Conservation (phyloP, 2,797 vertebrate species). For the Phataginus tetradactyla region DNA sequence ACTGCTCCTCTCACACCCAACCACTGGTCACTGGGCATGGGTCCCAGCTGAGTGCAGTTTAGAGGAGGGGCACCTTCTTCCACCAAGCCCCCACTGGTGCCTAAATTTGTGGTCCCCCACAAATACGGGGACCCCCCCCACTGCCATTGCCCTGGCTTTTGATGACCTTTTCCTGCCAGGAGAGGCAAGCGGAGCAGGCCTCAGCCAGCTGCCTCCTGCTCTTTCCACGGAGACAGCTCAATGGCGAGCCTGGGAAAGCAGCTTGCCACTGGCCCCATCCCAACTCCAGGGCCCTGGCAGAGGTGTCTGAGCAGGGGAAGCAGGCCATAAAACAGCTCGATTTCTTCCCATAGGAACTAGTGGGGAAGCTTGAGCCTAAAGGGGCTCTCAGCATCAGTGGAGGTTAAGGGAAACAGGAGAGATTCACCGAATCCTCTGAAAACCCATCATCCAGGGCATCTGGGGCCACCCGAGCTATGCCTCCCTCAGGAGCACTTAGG, state of each 20-base stretch:
- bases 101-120: too few species aligned
- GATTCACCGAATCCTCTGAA: not conserved
- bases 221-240: too few species aligned
- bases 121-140: not conserved
- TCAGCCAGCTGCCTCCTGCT: not conserved
- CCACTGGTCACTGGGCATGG: not conserved
- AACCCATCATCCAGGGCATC: not conserved
- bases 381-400: fast-evolving
- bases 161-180: not conserved
- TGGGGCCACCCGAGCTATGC: not conserved
- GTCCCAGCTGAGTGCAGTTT: not conserved
- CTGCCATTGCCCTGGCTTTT: too few species aligned
- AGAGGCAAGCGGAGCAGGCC: not conserved
- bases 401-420: not conserved
- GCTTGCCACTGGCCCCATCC: not conserved
- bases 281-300: not conserved
- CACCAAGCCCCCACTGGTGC: not conserved
- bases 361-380: not conserved
- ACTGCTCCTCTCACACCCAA: not conserved
- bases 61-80: not conserved
- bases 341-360: too few species aligned
- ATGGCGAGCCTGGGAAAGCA: not conserved
- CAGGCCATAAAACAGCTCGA: not conserved
- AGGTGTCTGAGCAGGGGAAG: not conserved
- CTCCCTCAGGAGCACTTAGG: not conserved